Base-by-base conservation (phyloP, 2,888 invertebrate genomes). In the Ophraella communa region DNA sequence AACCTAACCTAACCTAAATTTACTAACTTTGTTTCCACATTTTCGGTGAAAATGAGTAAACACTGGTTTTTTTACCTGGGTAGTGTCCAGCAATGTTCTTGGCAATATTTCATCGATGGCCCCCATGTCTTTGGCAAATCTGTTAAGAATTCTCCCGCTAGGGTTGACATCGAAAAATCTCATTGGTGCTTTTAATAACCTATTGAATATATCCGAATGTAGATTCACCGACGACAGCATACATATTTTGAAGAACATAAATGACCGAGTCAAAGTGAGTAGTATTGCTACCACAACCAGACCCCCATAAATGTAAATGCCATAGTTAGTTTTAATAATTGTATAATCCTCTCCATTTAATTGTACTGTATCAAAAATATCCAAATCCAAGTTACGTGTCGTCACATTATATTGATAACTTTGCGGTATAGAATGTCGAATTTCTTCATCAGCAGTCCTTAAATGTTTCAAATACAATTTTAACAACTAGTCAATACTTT, bases 151-250 rank as follows among this genome's bases (percentile, higher is more conserved):
- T 55, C 91, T 85, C 30, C 92, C 91, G 71, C 89, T 88, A 2
- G 94, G 93, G 80, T 95, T 95, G 0, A 87, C 89, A 75, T 95
- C 93, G 78, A 94, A 95, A 80, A 95, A 95, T 60, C 85, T 78
- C 83, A 91, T 87, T 1, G 85, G 85, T 2, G 71, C 70, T 62
- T 76, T 74, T 54, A 67, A 79, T 30, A 95, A 85, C 68, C 89
- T 86, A 21, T 86, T 82, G 79, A 95, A 93, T 92, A 94, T 94
- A 17, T 82, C 83, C 73, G 90, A 88, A 81, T 95, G 95, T 1
- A 95, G 83, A 62, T 85, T 87, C 66, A 86, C 87, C 0, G 93
- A 92, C 14, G 93, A 88, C 23, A 85, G 85, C 86, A 92, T 90
- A 76, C 91, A 90, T 60, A 89, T 86, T 82, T 87, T 87, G 74